Evolutionary conservation across 2,888 invertebrate species (phyloP), one percentile per base, ranked within the genome.

Genomic region (Scaptomyza polygonia): DNA sequence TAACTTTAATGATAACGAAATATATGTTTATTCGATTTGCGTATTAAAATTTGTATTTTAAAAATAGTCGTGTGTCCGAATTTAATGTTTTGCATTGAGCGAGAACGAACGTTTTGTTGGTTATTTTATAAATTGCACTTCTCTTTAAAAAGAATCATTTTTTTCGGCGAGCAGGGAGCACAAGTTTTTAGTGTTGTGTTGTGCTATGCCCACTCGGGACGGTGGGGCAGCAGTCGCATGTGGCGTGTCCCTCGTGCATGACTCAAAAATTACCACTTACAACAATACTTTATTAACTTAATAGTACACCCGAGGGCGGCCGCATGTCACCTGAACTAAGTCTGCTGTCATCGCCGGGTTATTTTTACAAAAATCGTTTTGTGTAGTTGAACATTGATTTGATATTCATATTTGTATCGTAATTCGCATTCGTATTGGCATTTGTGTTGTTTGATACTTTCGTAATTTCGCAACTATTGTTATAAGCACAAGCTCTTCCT

Each of bases 401-500:
- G 9, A 39, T 40, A 30, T 45, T 59, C 49, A 62, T 62, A 47
- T 48, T 56, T 47, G 34, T 49, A 49, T 21, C 16, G 48, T 32
- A 27, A 58, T 52, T 49, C 34, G 40, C 52, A 59, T 53, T 54
- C 40, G 42, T 48, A 39, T 53, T 68, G 51, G 18, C 64, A 58
- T 56, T 45, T 18, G 59, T 67, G 62, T 62, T 52, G 72, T 71
- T 63, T 73, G 64, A 66, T 69, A 76, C 56, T 67, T 39, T 39
- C 42, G 66, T 68, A 66, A 69, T 61, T 58, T 68, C 43, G 56
- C 66, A 67, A 69, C 54, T 75, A 61, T 73, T 73, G 65, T 74
- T 72, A 68, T 62, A 64, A 74, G 84, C 72, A 86, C 79, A 61
- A 75, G 49, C 69, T 84, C 72, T 61, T 49, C 27, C 52, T 43